Evolutionary conservation across 2,113 vertebrate genomes (phyloP), one percentile per base, ranked within the genome.

Genomic region (Setophaga kirtlandii): DNA sequence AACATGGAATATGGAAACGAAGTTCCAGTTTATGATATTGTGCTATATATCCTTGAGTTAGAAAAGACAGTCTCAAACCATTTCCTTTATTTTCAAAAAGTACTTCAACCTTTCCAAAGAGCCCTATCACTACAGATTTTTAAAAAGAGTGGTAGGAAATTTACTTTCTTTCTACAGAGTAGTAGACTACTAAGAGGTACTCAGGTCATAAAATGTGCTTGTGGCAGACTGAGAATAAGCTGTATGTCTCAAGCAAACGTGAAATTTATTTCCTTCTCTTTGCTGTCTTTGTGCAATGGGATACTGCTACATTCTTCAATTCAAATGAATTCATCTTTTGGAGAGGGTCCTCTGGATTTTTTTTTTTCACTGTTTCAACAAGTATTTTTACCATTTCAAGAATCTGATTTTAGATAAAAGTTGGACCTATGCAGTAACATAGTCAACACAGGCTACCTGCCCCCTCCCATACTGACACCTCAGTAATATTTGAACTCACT

Each of bases 401-500:
- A 49, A 68, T 3, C 8, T 69, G 9, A 2, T 49, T 75, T 64
- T 60, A 12, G 14, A 44, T 31, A 16, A 86, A 88, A 90, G 39
- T 47, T 68, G 71, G 37, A 56, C 24, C 46, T 49, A 15, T 6
- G 11, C 35, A 69, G 24, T 53, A 87, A 52, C 3, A 73, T 1
- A 87, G 22, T 30, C 30, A 67, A 55, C 11, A 41, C 0, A 2
- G 11, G 10, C 6, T 56, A 4, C 12, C 30, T 63, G 4, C 0
- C 4, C 11, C 15, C 10, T 88, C 12, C 4, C 13, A 27, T 59
- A 24, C 18, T 79, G 35, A 68, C 15, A 46, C 2, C 5, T 60
- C 15, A 42, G 8, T 15, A 44, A 90, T 24, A 69, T 64, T 76
- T 73, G 41, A 76, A 73, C 16, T 83, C 21, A 21, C 13, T 84